These are phyloP conservation scores for Lepidochitona cinerea DNA, from an alignment of 2,888 invertebrate species.

Conservation along the genomic window DNA sequence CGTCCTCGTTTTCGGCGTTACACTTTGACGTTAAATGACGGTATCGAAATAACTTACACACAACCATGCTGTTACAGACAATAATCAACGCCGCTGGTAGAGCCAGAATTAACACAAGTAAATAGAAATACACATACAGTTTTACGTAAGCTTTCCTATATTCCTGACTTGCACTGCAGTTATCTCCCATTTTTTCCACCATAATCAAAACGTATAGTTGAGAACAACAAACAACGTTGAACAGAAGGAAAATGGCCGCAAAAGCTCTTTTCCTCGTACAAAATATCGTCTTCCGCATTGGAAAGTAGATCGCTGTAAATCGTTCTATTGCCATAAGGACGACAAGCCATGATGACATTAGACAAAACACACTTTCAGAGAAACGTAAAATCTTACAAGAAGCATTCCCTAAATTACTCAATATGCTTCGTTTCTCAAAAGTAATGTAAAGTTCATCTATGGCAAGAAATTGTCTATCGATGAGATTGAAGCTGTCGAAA, in stretches of 20 bases:
- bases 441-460: neutral
- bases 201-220: conserved; percentile 38
- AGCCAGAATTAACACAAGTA: conserved; percentile 35
- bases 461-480: conserved; percentile 6
- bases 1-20: no score
- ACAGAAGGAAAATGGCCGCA: conserved; percentile 34
- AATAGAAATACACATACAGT: conserved; percentile 37
- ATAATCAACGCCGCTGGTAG: conserved; percentile 38
- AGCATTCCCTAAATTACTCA: conserved; percentile 21
- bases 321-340: conserved; percentile 41
- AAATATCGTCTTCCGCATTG: conserved; percentile 32
- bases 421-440: conserved; percentile 1
- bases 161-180: neutral
- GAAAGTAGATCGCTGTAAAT: conserved; percentile 36
- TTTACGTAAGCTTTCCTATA: conserved; percentile 26
- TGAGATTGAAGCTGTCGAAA: conserved; percentile 38
- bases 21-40: neutral
- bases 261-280: conserved; percentile 31
- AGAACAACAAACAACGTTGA: conserved; percentile 30
- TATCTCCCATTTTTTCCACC: conserved; percentile 27
- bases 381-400: conserved; percentile 39
- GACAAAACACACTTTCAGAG: conserved; percentile 33
- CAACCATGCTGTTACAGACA: conserved; percentile 33
- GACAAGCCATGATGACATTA: conserved; percentile 43
- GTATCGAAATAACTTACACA: conserved; percentile 30